Percentiles rank a stretch among this genome's conserved stretches.
Evolutionary conservation across 2,113 vertebrate genomes (phyloP).

Genomic region (Oncorhynchus masou): DNA sequence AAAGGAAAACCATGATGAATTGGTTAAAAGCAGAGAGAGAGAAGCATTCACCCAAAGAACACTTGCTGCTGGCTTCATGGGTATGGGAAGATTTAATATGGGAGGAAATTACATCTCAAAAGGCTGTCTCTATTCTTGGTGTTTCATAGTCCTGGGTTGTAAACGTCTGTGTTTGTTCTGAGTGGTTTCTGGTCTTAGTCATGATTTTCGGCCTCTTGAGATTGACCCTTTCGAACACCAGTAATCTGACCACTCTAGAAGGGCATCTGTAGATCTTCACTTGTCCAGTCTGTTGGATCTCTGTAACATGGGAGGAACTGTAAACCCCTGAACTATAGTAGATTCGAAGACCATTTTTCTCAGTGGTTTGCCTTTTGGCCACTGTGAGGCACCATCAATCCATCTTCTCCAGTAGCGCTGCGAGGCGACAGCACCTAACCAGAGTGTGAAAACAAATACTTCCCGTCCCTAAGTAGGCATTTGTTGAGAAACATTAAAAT

Average conservation of each 20-base stretch:
- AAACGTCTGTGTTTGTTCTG: slow-evolving; percentile 13
- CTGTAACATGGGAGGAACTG: slow-evolving; percentile 21
- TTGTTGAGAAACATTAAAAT: slow-evolving; percentile 42
- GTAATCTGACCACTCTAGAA: slow-evolving; percentile 26
- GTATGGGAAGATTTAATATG: slow-evolving; percentile 12
- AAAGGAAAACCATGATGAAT: slow-evolving; percentile 25
- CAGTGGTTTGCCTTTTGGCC: slow-evolving; percentile 16
- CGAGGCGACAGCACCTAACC: slow-evolving; percentile 1
- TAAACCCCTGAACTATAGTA: slow-evolving; percentile 21
- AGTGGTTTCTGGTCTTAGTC: slow-evolving; percentile 20
- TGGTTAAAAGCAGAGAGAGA: slow-evolving; percentile 20
- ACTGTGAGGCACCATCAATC: slow-evolving; percentile 16
- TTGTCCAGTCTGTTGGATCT: slow-evolving; percentile 35
- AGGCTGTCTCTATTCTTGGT: slow-evolving; percentile 8
- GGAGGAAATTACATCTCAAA: slow-evolving; percentile 41
- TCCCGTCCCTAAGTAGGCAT: slow-evolving; percentile 24
- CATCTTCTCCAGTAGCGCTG: neutral
- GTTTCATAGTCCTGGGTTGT: slow-evolving; percentile 17
- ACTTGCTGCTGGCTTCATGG: slow-evolving; percentile 8
- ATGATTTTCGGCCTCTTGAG: slow-evolving; percentile 13
- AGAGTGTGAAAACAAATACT: slow-evolving; percentile 41
- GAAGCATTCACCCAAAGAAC: slow-evolving; percentile 8
- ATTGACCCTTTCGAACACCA: slow-evolving; percentile 19
- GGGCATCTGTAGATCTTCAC: slow-evolving; percentile 49
- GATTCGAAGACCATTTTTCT: slow-evolving; percentile 28